These are phyloP conservation scores for Nasonia giraulti DNA, from an alignment of 1,140 invertebrate genomes.

Conservation along the genomic window DNA sequence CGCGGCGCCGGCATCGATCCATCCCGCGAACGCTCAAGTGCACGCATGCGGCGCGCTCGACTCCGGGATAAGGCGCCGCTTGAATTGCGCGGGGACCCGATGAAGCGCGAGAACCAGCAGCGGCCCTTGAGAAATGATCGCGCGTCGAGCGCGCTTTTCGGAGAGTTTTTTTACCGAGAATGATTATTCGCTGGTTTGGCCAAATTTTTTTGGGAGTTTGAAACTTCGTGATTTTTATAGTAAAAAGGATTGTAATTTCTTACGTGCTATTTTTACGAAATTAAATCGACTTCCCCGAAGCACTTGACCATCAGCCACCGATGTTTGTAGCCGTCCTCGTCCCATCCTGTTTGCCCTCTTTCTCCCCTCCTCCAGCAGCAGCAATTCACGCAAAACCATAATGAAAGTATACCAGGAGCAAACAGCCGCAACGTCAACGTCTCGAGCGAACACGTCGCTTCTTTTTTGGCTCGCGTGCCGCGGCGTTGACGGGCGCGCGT, in stretches of 20 bases:
- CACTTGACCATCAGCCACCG: too few species aligned
- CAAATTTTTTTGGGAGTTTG: too few species aligned
- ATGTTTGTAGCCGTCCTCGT: too few species aligned
- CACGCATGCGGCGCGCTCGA: background rate
- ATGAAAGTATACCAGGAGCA: background rate
- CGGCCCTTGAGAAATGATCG: constrained; percentile 49
- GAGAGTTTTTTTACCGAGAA: background rate
- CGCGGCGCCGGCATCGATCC: constrained; percentile 25
- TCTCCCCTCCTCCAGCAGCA: too few species aligned
- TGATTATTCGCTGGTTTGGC: too few species aligned
- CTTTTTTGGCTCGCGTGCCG: background rate
- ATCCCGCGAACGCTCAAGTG: background rate
- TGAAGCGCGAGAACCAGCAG: background rate
- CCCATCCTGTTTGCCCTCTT: too few species aligned
- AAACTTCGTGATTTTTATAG: too few species aligned
- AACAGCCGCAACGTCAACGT: background rate
- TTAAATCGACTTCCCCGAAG: too few species aligned
- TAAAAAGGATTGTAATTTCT: too few species aligned
- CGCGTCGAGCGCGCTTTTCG: constrained; percentile 39
- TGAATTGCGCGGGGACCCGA: constrained; percentile 19
- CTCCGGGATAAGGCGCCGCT: background rate
- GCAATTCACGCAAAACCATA: too few species aligned
- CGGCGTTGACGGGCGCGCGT: background rate
- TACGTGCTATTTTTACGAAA: too few species aligned
- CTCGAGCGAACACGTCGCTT: background rate